Evolutionary conservation across 1,140 invertebrate species (phyloP).

Genomic region (Samia ricini): DNA sequence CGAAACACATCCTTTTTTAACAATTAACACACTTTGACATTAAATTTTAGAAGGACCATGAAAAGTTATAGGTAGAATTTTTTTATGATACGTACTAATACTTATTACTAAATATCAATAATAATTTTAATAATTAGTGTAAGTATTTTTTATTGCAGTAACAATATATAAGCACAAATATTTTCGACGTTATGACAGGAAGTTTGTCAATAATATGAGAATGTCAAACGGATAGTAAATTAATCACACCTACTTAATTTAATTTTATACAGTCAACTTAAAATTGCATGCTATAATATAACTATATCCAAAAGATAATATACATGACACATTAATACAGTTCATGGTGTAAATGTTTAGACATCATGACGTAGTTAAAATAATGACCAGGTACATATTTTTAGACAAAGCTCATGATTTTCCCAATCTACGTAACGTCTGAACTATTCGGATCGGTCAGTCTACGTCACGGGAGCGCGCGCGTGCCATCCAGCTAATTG

Average conservation of each 20-base stretch:
- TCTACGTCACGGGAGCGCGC: slow-evolving; percentile 64
- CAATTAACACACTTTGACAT: too few relatives aligned
- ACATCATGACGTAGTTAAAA: slow-evolving; percentile 36
- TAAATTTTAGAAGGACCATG: too few relatives aligned
- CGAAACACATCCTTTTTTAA: not conserved
- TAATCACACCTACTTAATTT: not conserved
- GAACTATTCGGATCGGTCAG: slow-evolving; percentile 53
- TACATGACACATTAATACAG: not conserved
- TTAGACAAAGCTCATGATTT: slow-evolving; percentile 60
- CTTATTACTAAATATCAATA: too few relatives aligned
- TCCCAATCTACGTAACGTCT: slow-evolving; percentile 55
- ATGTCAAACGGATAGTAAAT: too few relatives aligned
- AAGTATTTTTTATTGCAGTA: not conserved
- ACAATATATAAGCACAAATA: not conserved
- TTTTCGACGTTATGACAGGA: not conserved
- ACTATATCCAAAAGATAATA: not conserved
- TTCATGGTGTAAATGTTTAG: not conserved
- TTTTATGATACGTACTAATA: too few relatives aligned
- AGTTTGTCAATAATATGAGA: too few relatives aligned
- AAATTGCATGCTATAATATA: not conserved
- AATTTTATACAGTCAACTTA: not conserved
- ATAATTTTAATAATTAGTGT: too few relatives aligned
- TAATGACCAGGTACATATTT: slow-evolving; percentile 57
- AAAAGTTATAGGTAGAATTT: too few relatives aligned
- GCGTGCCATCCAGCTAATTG: slow-evolving; percentile 64